phyloP scores from a whole-genome alignment of 2,797 vertebrate genomes.

The Vireo griseus region DNA sequence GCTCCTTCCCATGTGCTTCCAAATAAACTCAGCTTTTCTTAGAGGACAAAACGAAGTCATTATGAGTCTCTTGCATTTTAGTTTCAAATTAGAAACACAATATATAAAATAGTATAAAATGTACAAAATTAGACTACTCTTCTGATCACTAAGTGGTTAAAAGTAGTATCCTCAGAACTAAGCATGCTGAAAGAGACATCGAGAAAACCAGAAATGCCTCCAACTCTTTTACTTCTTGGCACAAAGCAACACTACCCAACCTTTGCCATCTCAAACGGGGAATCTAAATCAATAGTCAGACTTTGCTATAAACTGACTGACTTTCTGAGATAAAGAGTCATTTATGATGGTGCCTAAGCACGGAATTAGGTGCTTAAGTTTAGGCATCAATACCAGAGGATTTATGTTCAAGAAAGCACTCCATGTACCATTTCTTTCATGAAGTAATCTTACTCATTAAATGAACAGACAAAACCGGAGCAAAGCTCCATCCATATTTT shows the following conservation, averaged over 20 bases:
- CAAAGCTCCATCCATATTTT: background rate
- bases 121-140: background rate
- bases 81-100: background rate
- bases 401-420: slow-evolving; percentile 1
- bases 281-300: slow-evolving; percentile 24
- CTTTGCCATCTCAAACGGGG: background rate
- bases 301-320: background rate
- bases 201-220: slow-evolving; percentile 5
- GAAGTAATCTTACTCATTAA: slow-evolving; percentile 9
- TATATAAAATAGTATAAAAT: background rate
- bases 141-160: background rate
- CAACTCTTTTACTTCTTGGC: background rate
- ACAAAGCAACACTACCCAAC: background rate
- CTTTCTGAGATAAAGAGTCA: background rate
- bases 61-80: background rate
- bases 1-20: background rate
- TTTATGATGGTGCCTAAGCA: background rate
- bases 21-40: background rate
- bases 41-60: background rate
- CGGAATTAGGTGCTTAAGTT: background rate
- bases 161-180: background rate
- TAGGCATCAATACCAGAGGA: background rate
- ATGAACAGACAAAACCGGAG: background rate
- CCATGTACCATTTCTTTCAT: background rate
- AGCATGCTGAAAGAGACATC: background rate